Evolutionary conservation across 1,140 invertebrate species (phyloP), one percentile per base, ranked within the genome.

Genomic region (Scaptomyza montana): DNA sequence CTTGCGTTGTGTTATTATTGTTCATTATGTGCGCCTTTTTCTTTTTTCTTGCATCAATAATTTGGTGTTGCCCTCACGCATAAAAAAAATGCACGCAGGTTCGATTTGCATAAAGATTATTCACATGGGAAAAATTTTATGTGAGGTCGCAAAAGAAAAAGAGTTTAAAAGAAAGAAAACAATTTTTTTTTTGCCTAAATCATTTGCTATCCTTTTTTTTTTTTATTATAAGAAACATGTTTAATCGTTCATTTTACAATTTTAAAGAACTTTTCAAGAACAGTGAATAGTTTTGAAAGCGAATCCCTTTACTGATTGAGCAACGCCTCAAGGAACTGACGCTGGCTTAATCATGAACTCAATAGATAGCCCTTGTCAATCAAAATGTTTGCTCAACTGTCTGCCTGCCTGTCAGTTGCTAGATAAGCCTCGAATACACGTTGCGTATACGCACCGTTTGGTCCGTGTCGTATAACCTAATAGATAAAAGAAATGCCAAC

Each of bases 361-460:
- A 25, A 25, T 25, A 25, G 21, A 25, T 39, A 25, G 55, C 33
- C 59, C 30, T 33, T 70, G 51, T 64, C 51, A 56, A 45, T 49
- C 28, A 39, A 2, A 16, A 41, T 64, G 61, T 68, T 60, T 61
- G 57, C 47, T 16, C 21, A 13, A 9, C 50, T 46, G 49, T 5
- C 19, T 13, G 19, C 65, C 46, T 57, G 56, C 56, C 46, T 53
- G 57, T 19, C 39, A n/a, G 49, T 46, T 33, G 54, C 13, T 30
- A 36, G 67, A 69, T 69, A 69, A 69, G 60, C 36, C 61, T 47
- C 16, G 5, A 47, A 21, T 6, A 2, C 0, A 21, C 7, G 28
- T 65, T 66, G 69, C 47, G 69, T 66, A 71, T 71, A 71, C 54
- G 69, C 69, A 51, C 7, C 9, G 51, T 72, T 30, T 36, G 16